Base-by-base conservation (phyloP, 2,797 vertebrate species). In the Sebastes miniatus region DNA sequence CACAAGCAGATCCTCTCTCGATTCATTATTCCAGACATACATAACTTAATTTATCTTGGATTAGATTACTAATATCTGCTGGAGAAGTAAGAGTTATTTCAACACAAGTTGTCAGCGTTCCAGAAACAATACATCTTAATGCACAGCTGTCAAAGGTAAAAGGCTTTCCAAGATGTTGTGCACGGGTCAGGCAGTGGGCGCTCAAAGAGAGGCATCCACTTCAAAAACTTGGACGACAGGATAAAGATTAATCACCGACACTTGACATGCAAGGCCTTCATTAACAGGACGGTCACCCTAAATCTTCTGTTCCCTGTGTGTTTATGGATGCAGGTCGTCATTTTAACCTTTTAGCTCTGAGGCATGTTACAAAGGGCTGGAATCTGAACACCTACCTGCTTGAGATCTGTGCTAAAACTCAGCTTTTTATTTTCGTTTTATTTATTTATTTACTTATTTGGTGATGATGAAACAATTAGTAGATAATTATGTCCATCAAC, bases 191-290 rank as follows among this genome's bases (percentile, higher is more conserved):
- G 61, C 61, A 9, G 62, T n/a, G 73, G 75, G 56, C 3, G 7
- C 58, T 66, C 66, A 66, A 67, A 78, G 56, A 73, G 62, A 67
- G 72, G 31, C 29, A 27, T 77, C 25, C 36, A 27, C 66, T 77
- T 72, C 43, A 83, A 83, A 47, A 67, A 58, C 43, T 14, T 34
- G 24, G 64, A 68, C 24, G 71, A 76, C 63, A 66, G 73, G 47
- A 80, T 13, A 59, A 68, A 81, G 80, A 81, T 86, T 29, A 82
- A 84, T 88, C 31, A 58, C 58, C 2, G 13, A 31, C 74, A 13
- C 56, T 73, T 58, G 56, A 88, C 77, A 62, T 50, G 36, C 14
- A 59, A 64, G 18, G 43, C 7, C 6, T 34, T 79, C 14, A 68
- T 87, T 86, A 79, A 65, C 25, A 47, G 67, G 57, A 70, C 74